Percentiles rank a stretch among this genome's conserved stretches.
Conservation (phyloP, 64 coral and sea anemone genomes). For the Montipora cactus region DNA sequence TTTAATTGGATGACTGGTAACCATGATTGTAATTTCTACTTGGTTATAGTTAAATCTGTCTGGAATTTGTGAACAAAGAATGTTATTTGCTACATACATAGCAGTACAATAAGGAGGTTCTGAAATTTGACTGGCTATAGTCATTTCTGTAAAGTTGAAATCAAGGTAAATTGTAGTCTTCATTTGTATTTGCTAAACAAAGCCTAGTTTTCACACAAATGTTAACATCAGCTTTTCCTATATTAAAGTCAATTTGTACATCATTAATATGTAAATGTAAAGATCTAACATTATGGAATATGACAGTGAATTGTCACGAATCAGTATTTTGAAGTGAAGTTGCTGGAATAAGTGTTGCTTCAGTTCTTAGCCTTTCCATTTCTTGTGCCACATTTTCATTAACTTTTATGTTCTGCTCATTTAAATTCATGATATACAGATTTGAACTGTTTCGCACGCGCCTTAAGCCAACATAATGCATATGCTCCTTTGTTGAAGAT, state of each 20-base stretch:
- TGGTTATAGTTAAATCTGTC: slow-evolving; percentile 50
- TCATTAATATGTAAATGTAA: slow-evolving; percentile 29
- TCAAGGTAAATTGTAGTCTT: background rate
- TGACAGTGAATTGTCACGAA: background rate
- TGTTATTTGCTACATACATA: slow-evolving; percentile 1
- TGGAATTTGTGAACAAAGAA: background rate
- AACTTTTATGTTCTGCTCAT: slow-evolving; percentile 38
- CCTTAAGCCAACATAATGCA: slow-evolving; percentile 61
- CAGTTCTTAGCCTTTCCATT: slow-evolving; percentile 10
- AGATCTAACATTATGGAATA: slow-evolving; percentile 60
- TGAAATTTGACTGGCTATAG: background rate
- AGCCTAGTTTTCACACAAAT: slow-evolving; percentile 34
- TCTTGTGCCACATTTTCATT: slow-evolving; percentile 12
- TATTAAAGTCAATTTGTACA: slow-evolving; percentile 30
- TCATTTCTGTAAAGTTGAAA: slow-evolving; percentile 43
- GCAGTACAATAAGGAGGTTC: slow-evolving; percentile 35
- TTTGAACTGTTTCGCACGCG: slow-evolving; percentile 16
- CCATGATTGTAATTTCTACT: slow-evolving; percentile 64
- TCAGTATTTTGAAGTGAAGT: no score
- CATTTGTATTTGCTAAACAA: background rate
- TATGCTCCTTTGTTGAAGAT: slow-evolving; percentile 8
- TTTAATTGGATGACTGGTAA: slow-evolving; percentile 27
- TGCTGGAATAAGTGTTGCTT: no score
- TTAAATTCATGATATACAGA: slow-evolving; percentile 25
- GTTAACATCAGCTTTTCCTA: slow-evolving; percentile 24